Conservation (phyloP, 2,797 vertebrate genomes). For the Intellagama lesueurii region DNA sequence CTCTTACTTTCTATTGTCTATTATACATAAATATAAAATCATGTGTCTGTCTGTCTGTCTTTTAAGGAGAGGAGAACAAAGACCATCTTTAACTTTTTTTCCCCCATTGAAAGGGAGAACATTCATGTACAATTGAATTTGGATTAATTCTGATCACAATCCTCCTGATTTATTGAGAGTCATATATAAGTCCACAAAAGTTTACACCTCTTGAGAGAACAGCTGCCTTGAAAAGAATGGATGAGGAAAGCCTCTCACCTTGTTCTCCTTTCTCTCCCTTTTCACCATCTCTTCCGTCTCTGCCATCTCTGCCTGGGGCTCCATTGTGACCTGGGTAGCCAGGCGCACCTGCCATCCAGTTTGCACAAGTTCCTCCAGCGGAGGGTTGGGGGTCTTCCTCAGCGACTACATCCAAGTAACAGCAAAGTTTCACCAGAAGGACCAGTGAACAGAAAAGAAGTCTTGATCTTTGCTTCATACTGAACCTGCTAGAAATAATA, state of each 20-base stretch:
- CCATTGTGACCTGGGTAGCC: conserved; percentile 86
- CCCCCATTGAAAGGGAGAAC: background rate
- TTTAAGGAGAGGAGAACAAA: background rate
- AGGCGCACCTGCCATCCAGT: conserved; percentile 84
- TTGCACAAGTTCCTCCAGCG: conserved; percentile 73
- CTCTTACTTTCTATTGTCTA: background rate
- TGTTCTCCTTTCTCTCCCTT: conserved; percentile 84
- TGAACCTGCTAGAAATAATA: conserved; percentile 60
- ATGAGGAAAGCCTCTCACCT: conserved; percentile 72
- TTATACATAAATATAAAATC: too few relatives aligned
- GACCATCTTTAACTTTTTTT: background rate
- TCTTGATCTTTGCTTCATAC: conserved; percentile 61
- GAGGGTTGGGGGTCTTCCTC: conserved; percentile 36
- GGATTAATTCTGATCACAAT: background rate
- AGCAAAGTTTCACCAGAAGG: conserved; percentile 55
- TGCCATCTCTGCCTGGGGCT: conserved; percentile 80
- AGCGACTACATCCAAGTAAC: conserved; percentile 8
- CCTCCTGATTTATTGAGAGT: background rate
- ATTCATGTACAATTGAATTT: background rate
- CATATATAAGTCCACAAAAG: background rate
- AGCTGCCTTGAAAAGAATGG: background rate
- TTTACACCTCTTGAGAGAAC: background rate
- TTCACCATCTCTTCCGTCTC: conserved; percentile 79
- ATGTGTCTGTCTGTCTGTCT: too few relatives aligned
- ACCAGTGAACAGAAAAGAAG: conserved; percentile 53